Evolutionary conservation across 2,113 vertebrate genomes (phyloP).

Genomic region (cat (Felis catus)): DNA sequence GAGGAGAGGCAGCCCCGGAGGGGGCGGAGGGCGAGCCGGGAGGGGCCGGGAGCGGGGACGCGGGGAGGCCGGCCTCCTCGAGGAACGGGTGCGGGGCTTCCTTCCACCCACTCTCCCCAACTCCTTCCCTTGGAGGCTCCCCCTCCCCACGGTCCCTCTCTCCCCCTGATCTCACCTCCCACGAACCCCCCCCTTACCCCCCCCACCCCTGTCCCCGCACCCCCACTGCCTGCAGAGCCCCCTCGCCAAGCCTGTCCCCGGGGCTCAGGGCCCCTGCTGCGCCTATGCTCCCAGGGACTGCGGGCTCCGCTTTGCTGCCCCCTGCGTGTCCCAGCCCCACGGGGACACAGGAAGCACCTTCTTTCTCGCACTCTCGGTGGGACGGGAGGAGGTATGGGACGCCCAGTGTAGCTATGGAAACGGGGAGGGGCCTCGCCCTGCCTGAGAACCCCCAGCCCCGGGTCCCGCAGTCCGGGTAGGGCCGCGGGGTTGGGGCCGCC

Average conservation of each 20-base stretch:
- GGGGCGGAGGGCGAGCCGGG: not conserved
- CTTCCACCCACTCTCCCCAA: not conserved
- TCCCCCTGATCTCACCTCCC: not conserved
- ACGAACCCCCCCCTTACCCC: no score
- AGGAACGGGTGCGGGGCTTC: not conserved
- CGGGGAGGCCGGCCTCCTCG: not conserved
- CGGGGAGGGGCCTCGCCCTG: not conserved
- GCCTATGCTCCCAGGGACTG: not conserved
- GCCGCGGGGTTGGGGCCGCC: not conserved
- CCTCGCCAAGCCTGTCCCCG: not conserved
- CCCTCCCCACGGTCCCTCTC: not conserved
- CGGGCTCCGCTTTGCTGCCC: accelerated
- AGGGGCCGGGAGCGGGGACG: not conserved
- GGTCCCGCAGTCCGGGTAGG: not conserved
- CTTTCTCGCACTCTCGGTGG: not conserved
- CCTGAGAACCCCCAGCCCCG: not conserved
- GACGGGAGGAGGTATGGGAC: not conserved
- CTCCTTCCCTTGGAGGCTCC: not conserved
- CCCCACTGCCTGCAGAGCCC: not conserved
- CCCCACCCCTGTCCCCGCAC: not conserved
- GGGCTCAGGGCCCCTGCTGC: not conserved
- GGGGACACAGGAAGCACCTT: not conserved
- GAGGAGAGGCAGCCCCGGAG: not conserved
- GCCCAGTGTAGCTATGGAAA: not conserved
- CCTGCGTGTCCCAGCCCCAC: not conserved